Base-by-base conservation (phyloP, 2,888 invertebrate species). In the Kuschelorhynchus macadamiae region DNA sequence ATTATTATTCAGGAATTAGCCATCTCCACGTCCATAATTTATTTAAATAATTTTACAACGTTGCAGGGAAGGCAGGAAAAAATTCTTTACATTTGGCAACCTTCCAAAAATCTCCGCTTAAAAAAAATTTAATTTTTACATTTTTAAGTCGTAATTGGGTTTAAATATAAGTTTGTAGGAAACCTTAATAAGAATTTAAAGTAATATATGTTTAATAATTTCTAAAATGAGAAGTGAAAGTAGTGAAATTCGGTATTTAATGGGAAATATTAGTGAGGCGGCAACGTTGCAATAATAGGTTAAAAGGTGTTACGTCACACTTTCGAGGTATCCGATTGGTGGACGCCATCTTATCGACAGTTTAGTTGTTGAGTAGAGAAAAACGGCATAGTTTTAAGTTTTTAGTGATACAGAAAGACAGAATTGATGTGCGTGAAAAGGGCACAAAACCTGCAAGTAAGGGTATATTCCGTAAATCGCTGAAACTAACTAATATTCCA, bases 281-380 rank as follows among this genome's bases (percentile, higher is more conserved):
- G 61, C 60, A 60, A 60, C 53, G 14, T 18, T 12, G 53, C 16
- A 41, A 36, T 18, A 9, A 0, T 44, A 50, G 39, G 41, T 53
- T 25, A 21, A 21, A n/a, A 50, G 42, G 30, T 62, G 64, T 71
- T 71, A 68, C 71, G 71, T 71, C 71, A 71, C 57, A 65, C 14
- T 55, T 61, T 61, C 47, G 21, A 63, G 56, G 21, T 55, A 49
- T 75, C 64, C 76, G 76, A 81, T 81, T 81, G 81, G 80, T 72
- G 74, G 80, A 76, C 80, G 81, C 81, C 81, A 81, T 81, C 79
- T 81, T 81, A 79, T 79, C 77, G 79, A 80, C 78, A 79, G 79
- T 80, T 56, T 41, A 68, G 65, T 64, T 59, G 71, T 62, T 47
- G 65, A 68, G 59, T 61, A 57, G 61, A 49, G 50, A 67, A 67